Base-by-base conservation (phyloP, 1,140 invertebrate genomes). In the Zophobas morio region DNA sequence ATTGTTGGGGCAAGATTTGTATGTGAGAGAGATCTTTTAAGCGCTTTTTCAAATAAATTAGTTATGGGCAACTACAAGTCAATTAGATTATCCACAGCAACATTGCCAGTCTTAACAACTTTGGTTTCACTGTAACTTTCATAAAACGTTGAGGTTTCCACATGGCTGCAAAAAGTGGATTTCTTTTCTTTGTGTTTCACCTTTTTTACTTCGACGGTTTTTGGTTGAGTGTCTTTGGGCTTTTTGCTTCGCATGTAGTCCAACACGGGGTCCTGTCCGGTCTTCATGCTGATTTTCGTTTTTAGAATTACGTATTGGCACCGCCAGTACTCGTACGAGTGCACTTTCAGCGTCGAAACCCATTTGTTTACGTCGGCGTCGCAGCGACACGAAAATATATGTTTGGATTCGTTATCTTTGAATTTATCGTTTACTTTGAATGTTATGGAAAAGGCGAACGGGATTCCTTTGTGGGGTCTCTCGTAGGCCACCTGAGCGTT, bases 251-350 rank as follows among this genome's bases (percentile, higher is more conserved):
- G 80, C 42, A 84, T 79, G 66, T 84, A 84, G 54, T 84, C 81
- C 70, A 85, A 75, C 35, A 85, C 78, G n/a, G 83, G 84, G 78
- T 85, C 83, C 76, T 84, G 80, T 20, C 84, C 84, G 32, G 81
- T 82, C 49, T 81, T 82, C 84, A 85, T 85, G 66, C 78, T 80
- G 33, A 85, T 81, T 79, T 85, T 85, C 8, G 84, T 84, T 75
- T 82, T 84, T 51, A 85, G 80, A 73, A 85, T 84, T 2, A 81
- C 75, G 49, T 81, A 84, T 70, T 84, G 81, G 4, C 84, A 85
- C 76, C 82, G 74, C 85, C 85, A 86, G 70, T 85, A 82, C 78
- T 84, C 85, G 78, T 86, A 86, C 32, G 85, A 85, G 8, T 84
- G 81, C 54, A 78, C 80, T 80, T 85, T 86, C 53, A 86, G 78